Evolutionary conservation across 2,797 vertebrate species (phyloP), one percentile per base, ranked within the genome.

Genomic region (Gallinago nigripennis): DNA sequence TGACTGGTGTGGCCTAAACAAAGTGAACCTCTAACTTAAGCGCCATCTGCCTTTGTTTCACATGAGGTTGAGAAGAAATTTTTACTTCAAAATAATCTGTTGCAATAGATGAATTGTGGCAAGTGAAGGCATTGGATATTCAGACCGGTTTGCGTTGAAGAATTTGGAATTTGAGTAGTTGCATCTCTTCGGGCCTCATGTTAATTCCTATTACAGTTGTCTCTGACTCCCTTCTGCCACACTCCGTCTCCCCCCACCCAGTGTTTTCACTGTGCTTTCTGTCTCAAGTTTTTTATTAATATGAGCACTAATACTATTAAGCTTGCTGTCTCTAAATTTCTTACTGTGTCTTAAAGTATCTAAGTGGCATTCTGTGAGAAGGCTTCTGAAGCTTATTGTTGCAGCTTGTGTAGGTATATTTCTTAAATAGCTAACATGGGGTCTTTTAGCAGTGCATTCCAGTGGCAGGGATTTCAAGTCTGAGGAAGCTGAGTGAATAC

Each of bases 91-190:
- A 48, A 35, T 23, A 4, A 46, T n/a, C 53, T 31, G 2, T 17
- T 64, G 88, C 57, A 0, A 19, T 30, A 51, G 65, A 6, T 17
- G 31, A 25, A 20, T 8, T 13, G 66, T 56, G 90, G 56, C 73
- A 69, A 63, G 35, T 17, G 51, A 35, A 77, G 84, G 51, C 45
- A 25, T 18, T 8, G 4, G 56, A 18, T 31, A 2, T 1, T 31
- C 39, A 48, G 60, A 27, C 12, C 35, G 30, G 51, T 73, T 90
- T 92, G 80, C 19, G 2, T 2, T 86, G 91, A 24, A 76, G 80
- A 80, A 66, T 90, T 83, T 95, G 92, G 85, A 86, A 86, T 94
- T 24, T 30, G 82, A 87, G 57, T 66, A 3, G 61, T 23, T 94
- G 91, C 41, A 71, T 76, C 83, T 83, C 68, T 48, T 39, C 41